Evolutionary conservation across 2,113 vertebrate genomes (phyloP).

Genomic region (Opisthocomus hoazin): DNA sequence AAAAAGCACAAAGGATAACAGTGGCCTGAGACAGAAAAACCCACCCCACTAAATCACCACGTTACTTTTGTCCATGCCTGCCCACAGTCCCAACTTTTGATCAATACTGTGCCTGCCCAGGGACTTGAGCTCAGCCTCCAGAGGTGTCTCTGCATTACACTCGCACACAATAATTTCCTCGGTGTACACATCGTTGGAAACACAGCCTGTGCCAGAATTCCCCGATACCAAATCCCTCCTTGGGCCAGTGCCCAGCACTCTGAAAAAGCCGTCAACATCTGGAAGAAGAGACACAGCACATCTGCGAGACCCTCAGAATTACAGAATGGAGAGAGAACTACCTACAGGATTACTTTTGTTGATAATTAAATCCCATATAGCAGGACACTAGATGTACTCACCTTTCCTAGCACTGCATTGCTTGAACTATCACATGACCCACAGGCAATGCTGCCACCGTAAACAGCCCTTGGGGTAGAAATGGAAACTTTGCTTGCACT

Average conservation of each 20-base stretch:
- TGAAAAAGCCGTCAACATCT: conserved; percentile 31
- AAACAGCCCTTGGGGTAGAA: neutral
- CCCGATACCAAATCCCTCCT: conserved; percentile 32
- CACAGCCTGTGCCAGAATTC: conserved; percentile 25
- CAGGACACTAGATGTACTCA: neutral
- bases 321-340: neutral
- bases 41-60: neutral
- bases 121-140: neutral
- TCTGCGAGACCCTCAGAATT: conserved; percentile 11
- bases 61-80: rapidly evolving
- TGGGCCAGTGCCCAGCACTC: conserved; percentile 44
- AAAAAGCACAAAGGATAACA: neutral
- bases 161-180: conserved; percentile 54
- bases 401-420: neutral
- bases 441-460: rapidly evolving
- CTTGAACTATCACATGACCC: neutral
- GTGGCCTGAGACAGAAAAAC: neutral
- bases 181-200: neutral
- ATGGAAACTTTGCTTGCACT: neutral
- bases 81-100: neutral
- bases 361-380: conserved; percentile 32
- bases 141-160: neutral
- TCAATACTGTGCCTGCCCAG: neutral
- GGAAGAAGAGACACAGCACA: conserved; percentile 50
- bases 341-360: neutral